Base-by-base conservation (phyloP, 2,888 invertebrate genomes). In the Drosophila eohydei region DNA sequence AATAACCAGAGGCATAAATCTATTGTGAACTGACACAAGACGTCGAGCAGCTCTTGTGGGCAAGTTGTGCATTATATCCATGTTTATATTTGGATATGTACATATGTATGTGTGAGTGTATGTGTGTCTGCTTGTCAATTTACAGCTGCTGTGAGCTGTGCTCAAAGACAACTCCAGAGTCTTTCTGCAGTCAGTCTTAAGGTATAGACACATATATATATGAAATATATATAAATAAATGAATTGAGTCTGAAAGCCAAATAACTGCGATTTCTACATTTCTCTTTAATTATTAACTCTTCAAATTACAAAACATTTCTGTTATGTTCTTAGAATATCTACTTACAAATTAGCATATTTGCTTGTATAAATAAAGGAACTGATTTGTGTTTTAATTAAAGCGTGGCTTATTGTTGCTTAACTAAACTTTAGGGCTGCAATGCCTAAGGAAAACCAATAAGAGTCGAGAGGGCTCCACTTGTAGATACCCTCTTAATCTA, bases 1-100 rank as follows among this genome's bases (percentile, higher is more conserved):
- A 36, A 54, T 54, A 54, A 54, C 54, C 54, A 54, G n/a, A n/a
- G 54, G 54, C 54, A 54, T 54, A 54, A 54, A 54, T 54, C 54
- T 54, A 54, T 54, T 54, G 54, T 40, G 54, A 54, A 54, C 52
- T 52, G 52, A 38, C 52, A 50, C 50, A 50, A 3, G 50, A 16
- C 32, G 21, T 32, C 16, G 12, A 52, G 52, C 52, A 52, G 36
- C 52, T 26, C 26, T 21, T 26, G 36, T 52, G 52, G n/a, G 36
- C 9, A 38, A 34, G 36, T 26, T 36, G n/a, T 26, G 26, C 8
- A 52, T 52, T 38, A 38, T 26, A 26, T n/a, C 9, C 4, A 9
- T 52, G 32, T 50, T 32, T 50, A 50, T 50, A 50, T 50, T 34
- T 50, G 50, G 50, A 21, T 12, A 50, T 34, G 6, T 16, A 50